These are phyloP conservation scores for Epirrhoe tristata DNA, from an alignment of 2,888 invertebrate genomes.

Conservation along the genomic window DNA sequence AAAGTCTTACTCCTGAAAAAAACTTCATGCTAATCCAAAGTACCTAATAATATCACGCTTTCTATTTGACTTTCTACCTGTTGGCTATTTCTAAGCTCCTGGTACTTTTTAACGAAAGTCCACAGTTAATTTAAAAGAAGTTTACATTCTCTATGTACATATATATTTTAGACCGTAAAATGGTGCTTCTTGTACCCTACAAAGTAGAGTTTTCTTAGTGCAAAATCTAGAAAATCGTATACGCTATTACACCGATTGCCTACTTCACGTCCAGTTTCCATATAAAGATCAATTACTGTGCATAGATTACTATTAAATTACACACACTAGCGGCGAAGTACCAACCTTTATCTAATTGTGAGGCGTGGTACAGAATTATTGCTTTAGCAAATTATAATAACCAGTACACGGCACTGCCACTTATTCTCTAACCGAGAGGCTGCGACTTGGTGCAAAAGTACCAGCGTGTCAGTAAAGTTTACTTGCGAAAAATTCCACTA, in stretches of 20 bases:
- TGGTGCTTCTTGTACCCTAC: background rate
- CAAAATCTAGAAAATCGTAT: constrained; percentile 20
- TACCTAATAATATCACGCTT: background rate
- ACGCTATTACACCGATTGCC: constrained; percentile 27
- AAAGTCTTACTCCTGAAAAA: too few species aligned
- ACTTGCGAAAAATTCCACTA: background rate
- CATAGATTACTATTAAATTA: constrained; percentile 35
- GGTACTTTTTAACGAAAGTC: background rate
- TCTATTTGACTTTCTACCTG: background rate
- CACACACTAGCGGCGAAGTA: constrained; percentile 54
- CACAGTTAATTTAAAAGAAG: background rate
- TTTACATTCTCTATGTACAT: background rate
- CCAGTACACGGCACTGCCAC: constrained; percentile 24
- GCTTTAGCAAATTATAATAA: constrained; percentile 42
- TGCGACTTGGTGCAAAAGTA: constrained; percentile 5
- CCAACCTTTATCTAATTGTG: constrained; percentile 41
- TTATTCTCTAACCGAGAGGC: constrained; percentile 8
- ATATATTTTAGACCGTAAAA: background rate
- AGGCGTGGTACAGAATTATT: constrained; percentile 41
- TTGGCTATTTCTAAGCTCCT: constrained; percentile 5
- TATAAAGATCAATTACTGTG: constrained; percentile 54
- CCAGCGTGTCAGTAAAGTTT: background rate
- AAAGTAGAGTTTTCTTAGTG: constrained; percentile 2
- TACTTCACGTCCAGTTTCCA: constrained; percentile 51
- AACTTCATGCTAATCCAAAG: background rate